These are phyloP conservation scores for Drosophila kuntzei DNA, from an alignment of 2,888 invertebrate species.

Conservation along the genomic window DNA sequence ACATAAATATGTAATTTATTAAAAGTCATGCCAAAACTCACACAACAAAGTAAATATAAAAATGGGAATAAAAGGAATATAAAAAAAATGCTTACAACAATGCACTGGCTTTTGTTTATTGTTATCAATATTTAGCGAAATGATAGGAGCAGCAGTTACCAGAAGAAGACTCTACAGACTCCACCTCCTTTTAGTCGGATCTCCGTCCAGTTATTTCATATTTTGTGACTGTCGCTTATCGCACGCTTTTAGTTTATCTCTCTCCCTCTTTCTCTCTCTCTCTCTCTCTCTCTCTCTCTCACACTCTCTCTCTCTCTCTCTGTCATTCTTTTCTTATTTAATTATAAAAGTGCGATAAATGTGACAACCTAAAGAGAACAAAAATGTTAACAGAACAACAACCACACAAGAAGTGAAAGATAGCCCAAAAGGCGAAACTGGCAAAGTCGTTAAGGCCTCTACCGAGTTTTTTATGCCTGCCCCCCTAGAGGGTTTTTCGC, in stretches of 20 bases:
- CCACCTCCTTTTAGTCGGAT: not conserved
- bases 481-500: conserved; percentile 53
- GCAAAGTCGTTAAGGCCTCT: conserved; percentile 72
- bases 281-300: not conserved
- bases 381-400: conserved; percentile 13
- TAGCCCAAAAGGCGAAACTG: conserved; percentile 51
- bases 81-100: conserved; percentile 67
- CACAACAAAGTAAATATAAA: conserved; percentile 31
- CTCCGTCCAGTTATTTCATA: conserved; percentile 32
- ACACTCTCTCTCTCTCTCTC: conserved; percentile 8
- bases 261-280: not conserved
- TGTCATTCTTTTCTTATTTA: conserved; percentile 55
- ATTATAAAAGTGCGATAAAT: conserved; percentile 80
- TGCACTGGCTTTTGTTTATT: conserved; percentile 73
- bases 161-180: conserved; percentile 15
- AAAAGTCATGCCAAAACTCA: conserved; percentile 39
- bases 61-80: conserved; percentile 3
- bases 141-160: conserved; percentile 59
- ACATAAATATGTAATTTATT: conserved; percentile 82
- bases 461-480: conserved; percentile 55
- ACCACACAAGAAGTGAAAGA: conserved; percentile 43
- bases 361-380: conserved; percentile 60
- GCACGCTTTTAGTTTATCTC: conserved; percentile 34
- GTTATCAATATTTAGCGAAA: conserved; percentile 81
- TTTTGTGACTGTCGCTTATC: conserved; percentile 56